phyloP scores from a whole-genome alignment of 2,797 vertebrate genomes.

The Helostoma temminkii region DNA sequence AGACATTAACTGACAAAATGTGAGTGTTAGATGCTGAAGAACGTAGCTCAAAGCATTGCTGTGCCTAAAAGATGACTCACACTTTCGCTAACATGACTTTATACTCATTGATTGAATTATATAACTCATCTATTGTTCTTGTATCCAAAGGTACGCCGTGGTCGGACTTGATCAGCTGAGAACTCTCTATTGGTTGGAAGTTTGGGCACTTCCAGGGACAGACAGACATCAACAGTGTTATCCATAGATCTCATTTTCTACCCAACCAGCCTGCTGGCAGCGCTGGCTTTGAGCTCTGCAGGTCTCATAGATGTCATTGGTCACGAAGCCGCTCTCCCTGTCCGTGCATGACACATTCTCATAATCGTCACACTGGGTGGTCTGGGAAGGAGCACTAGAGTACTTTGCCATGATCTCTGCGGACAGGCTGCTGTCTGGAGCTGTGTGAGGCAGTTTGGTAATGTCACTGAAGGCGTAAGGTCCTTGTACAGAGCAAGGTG shows the following conservation, averaged over 20 bases:
- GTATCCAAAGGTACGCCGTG: background rate
- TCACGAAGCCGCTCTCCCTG: slow-evolving; percentile 91
- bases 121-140: background rate
- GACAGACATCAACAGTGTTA: slow-evolving; percentile 53
- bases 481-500: slow-evolving; percentile 83
- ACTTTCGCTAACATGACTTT: background rate
- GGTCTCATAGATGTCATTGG: slow-evolving; percentile 94
- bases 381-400: slow-evolving; percentile 65
- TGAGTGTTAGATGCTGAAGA: background rate
- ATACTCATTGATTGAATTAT: background rate
- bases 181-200: background rate
- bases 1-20: background rate
- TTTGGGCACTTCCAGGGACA: background rate
- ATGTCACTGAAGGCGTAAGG: slow-evolving; percentile 85
- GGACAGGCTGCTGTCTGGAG: slow-evolving; percentile 83
- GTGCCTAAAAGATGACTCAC: background rate
- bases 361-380: slow-evolving; percentile 81
- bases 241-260: slow-evolving; percentile 89
- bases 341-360: slow-evolving; percentile 79
- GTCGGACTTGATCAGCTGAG: background rate
- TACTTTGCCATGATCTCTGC: slow-evolving; percentile 82
- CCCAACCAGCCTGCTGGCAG: slow-evolving; percentile 89
- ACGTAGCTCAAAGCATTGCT: background rate
- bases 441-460: slow-evolving; percentile 83
- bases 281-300: slow-evolving; percentile 76